Evolutionary conservation across 2,113 vertebrate species (phyloP).

Genomic region (Calyptomena viridis): DNA sequence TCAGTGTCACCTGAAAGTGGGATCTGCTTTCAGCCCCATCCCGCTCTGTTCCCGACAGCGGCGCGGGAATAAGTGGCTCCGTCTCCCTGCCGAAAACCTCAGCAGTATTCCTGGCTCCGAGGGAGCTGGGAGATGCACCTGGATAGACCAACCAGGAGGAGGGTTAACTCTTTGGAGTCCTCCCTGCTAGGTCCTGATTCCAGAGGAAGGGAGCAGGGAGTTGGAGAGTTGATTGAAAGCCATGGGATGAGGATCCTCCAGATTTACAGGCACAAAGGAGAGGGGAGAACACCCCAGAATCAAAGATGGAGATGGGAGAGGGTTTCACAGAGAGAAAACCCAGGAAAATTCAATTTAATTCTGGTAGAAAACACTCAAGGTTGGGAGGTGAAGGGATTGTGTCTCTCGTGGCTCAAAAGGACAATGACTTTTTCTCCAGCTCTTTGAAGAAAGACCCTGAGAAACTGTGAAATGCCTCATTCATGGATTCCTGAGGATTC

Average conservation of each 20-base stretch:
- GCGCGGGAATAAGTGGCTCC: neutral
- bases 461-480: neutral
- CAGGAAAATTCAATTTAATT: neutral
- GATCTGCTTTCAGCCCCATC: slow-evolving; percentile 53
- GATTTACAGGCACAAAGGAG: neutral
- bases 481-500: neutral
- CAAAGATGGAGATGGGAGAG: neutral
- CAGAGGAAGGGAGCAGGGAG: neutral
- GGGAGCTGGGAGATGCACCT: neutral
- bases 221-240: neutral
- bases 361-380: neutral
- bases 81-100: neutral
- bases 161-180: slow-evolving; percentile 13
- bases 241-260: neutral
- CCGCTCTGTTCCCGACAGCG: neutral
- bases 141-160: neutral
- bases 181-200: neutral
- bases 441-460: neutral
- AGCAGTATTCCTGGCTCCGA: slow-evolving; percentile 39
- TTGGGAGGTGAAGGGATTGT: neutral
- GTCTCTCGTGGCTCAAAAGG: neutral
- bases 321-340: neutral
- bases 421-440: neutral
- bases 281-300: neutral
- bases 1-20: slow-evolving; percentile 49